Percentiles rank a stretch among this genome's conserved stretches.
These are phyloP conservation scores for Microtus oregoni DNA, from an alignment of 2,113 vertebrate species.

Conservation along the genomic window DNA sequence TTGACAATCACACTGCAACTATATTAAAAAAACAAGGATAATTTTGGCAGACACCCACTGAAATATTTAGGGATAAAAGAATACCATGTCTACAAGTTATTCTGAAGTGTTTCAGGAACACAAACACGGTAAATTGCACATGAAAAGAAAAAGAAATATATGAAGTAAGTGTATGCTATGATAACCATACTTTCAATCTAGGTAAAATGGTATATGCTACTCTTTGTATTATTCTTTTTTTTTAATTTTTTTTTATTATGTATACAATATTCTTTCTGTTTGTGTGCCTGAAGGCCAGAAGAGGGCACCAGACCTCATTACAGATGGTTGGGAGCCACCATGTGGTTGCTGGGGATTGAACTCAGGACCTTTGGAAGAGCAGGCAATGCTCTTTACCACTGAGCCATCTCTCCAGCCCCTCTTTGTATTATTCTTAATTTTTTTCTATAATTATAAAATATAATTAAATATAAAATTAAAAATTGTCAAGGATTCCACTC, in stretches of 20 bases:
- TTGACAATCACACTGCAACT: not conserved
- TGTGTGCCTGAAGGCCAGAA: no score
- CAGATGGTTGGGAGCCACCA: no score
- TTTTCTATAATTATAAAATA: slow-evolving; percentile 51
- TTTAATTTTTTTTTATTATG: slow-evolving; percentile 2
- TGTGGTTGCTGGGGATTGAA: no score
- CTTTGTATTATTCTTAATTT: not conserved
- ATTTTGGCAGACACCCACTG: not conserved
- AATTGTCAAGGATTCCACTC: slow-evolving; percentile 20
- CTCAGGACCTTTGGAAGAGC: no score
- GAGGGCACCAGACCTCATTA: no score
- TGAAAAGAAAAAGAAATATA: not conserved
- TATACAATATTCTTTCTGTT: no score
- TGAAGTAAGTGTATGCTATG: slow-evolving; percentile 9
- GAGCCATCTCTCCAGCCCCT: not conserved
- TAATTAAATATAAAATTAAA: not conserved
- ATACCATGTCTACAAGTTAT: not conserved
- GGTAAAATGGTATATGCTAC: not conserved
- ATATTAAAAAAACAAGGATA: not conserved
- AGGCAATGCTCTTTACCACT: no score
- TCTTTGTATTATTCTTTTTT: not conserved
- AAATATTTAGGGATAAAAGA: not conserved
- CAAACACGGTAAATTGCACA: not conserved
- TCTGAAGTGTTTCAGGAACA: not conserved
- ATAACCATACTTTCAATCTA: not conserved